Evolutionary conservation across 2,113 vertebrate species (phyloP), one percentile per base, ranked within the genome.

Genomic region (Siphamia tubifer): DNA sequence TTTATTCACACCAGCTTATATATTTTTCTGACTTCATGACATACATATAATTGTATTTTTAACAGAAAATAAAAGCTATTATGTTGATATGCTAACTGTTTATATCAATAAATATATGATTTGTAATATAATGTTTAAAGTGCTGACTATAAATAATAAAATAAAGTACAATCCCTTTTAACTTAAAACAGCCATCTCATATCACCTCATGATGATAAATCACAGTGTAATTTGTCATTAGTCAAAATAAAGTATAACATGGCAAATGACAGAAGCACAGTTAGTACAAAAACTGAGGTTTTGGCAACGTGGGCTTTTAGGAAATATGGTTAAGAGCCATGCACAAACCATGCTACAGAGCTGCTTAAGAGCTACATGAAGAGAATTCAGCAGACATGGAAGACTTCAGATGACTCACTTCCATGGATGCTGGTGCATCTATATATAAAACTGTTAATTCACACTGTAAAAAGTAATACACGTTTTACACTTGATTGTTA

Each of bases 221-320:
- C 83, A 90, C 86, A 88, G 85, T 91, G 86, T 73, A 77, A 71
- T 47, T 72, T 67, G 54, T 38, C 69, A 84, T 75, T 52, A 70
- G 66, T 75, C 68, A 75, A 58, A 81, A 74, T 58, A 44, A 79
- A 71, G 66, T 68, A 81, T 40, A 54, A 77, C 49, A 83, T 55
- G 36, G 10, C 36, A 68, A 31, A 56, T 49, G 8, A 69, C 68
- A 54, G n/a, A 71, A 20, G 27, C 49, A 87, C 54, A 68, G 71
- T 68, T 24, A 73, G 17, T 47, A 56, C 44, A 75, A 66, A 68
- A 80, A 66, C 25, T 17, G 7, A 60, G 23, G 49, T 49, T 82
- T 66, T 84, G 57, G 74, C 58, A 58, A 75, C 30, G 17, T 53
- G 34, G 23, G 51, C 40, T 62, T 47, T 15, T 32, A 49, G 52